Evolutionary conservation across 2,113 vertebrate species (phyloP).

Genomic region (Paedocypris sp.): DNA sequence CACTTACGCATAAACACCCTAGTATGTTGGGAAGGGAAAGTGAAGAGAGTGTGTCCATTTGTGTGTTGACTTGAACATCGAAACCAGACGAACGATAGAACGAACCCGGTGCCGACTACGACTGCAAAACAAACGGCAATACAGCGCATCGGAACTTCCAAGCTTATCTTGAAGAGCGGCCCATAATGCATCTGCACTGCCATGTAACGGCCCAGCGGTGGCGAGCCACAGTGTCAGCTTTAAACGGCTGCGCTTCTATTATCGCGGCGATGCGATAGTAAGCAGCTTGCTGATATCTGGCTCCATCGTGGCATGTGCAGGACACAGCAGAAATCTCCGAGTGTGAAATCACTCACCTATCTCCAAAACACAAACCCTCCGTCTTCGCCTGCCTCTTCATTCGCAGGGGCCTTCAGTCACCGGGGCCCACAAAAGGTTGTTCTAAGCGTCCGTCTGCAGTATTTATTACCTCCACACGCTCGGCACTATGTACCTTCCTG

Average conservation of each 20-base stretch:
- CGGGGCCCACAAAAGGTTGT: constrained; percentile 27
- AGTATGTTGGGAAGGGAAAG: too few species aligned
- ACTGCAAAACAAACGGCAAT: too few species aligned
- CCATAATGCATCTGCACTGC: constrained; percentile 11
- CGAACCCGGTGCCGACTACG: too few species aligned
- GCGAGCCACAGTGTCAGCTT: constrained; percentile 20
- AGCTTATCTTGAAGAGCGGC: neutral
- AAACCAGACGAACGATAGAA: too few species aligned
- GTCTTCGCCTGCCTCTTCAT: constrained; percentile 19
- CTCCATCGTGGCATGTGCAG: constrained; percentile 20
- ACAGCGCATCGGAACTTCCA: too few species aligned
- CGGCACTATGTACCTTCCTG: constrained; percentile 23
- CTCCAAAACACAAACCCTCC: constrained; percentile 31
- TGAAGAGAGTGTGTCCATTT: too few species aligned
- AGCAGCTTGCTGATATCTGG: constrained; percentile 31
- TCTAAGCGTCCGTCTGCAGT: constrained; percentile 24
- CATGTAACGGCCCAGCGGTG: constrained; percentile 6
- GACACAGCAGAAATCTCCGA: neutral
- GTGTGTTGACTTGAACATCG: too few species aligned
- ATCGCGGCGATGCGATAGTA: constrained; percentile 26
- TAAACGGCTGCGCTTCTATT: constrained; percentile 28
- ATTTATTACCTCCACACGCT: constrained; percentile 31
- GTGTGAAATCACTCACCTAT: constrained; percentile 38
- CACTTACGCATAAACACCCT: too few species aligned
- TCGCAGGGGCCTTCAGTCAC: constrained; percentile 28